phyloP scores from a whole-genome alignment of 2,113 vertebrate species.

The Chlorocebus sabaeus region DNA sequence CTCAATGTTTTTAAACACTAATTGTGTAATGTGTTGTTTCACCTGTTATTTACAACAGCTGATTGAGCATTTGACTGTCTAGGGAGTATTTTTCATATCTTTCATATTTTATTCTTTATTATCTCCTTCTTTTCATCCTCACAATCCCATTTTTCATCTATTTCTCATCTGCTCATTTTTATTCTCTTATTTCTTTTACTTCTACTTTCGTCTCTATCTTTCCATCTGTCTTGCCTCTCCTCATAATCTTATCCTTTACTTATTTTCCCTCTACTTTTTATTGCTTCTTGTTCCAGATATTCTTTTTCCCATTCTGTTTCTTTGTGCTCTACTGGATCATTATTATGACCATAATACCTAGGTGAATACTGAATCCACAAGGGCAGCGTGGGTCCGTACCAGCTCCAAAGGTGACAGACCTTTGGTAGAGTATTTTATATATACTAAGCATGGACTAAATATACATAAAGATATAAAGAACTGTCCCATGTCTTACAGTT shows the following conservation, averaged over 20 bases:
- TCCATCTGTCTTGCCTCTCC: background rate
- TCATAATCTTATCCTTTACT: background rate
- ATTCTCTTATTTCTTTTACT: background rate
- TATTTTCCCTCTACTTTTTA: background rate
- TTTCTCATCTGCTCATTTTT: background rate
- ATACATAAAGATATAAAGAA: background rate
- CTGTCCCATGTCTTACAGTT: background rate
- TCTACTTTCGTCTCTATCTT: background rate
- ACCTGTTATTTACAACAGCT: background rate
- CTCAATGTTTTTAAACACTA: background rate
- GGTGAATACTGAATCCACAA: background rate
- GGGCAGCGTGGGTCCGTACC: background rate
- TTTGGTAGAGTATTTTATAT: background rate
- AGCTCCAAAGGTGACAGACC: background rate
- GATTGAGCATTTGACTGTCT: background rate
- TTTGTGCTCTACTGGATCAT: background rate
- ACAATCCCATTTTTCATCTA: background rate
- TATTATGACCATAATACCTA: background rate
- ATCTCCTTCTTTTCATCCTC: background rate
- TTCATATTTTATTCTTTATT: background rate
- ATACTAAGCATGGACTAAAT: background rate
- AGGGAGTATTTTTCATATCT: background rate
- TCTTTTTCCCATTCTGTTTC: background rate
- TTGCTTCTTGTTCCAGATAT: background rate
- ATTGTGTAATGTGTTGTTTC: background rate